A percentile compares a stretch with the other conserved stretches of the same genome.
These are phyloP conservation scores for Mesochorus sp. DNA, from an alignment of 2,888 invertebrate genomes.

Conservation along the genomic window DNA sequence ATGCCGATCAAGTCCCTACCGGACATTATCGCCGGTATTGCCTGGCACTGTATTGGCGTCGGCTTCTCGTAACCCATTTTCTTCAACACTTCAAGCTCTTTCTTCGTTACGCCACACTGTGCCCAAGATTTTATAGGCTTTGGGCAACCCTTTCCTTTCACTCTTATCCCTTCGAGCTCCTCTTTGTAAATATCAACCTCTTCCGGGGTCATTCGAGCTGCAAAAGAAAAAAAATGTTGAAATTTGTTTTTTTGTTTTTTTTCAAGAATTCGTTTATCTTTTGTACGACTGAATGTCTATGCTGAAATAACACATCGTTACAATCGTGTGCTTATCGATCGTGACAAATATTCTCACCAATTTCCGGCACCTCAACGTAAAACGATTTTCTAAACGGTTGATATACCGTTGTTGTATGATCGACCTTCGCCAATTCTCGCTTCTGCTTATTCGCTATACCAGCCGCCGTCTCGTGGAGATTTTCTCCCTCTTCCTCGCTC, in stretches of 20 bases:
- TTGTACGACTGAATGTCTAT: too few relatives aligned
- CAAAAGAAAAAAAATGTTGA: too few relatives aligned
- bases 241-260: too few relatives aligned
- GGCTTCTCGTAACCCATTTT: constrained; percentile 97
- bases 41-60: constrained; percentile 99
- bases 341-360: constrained; percentile 82
- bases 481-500: constrained; percentile 97
- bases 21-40: constrained; percentile 98
- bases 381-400: constrained; percentile 96
- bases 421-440: constrained; percentile 96
- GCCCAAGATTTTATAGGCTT: constrained; percentile 98
- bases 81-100: constrained; percentile 95
- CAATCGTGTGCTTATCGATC: too few relatives aligned
- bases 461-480: constrained; percentile 94
- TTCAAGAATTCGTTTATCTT: too few relatives aligned
- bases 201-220: constrained; percentile 92
- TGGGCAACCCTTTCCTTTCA: constrained; percentile 98
- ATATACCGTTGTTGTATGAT: constrained; percentile 94
- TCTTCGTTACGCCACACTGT: constrained; percentile 98
- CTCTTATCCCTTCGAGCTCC: constrained; percentile 97
- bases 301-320: too few relatives aligned
- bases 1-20: constrained; percentile 98
- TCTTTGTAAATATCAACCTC: constrained; percentile 93
- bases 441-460: constrained; percentile 94
- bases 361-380: constrained; percentile 98